Evolutionary conservation across 2,113 vertebrate species (phyloP), one percentile per base, ranked within the genome.

Genomic region (Coregonus clupeaformis): DNA sequence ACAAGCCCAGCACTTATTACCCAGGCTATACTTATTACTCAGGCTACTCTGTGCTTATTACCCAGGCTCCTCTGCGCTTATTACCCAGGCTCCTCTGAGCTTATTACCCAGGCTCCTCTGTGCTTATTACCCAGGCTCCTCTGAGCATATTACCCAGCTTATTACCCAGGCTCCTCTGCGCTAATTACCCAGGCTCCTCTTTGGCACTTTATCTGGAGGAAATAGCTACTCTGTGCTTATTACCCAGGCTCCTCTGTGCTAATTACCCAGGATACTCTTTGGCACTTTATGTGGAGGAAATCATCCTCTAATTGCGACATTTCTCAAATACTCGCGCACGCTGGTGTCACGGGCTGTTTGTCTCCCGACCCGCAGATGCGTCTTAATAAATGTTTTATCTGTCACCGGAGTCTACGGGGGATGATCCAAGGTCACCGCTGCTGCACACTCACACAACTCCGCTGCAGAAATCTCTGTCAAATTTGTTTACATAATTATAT

Each of bases 311-410:
- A 93, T 91, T 91, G 89, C 77, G 73, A 88, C 82, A 82, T 91
- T 90, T 88, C 80, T 81, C 80, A 86, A 85, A 90, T 80, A 87
- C 70, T 55, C 71, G 65, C 64, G 36, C 68, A 78, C 76, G 78
- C 70, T 30, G 72, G 79, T 89, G 89, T 88, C 81, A 85, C 72
- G 3, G 77, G 73, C 72, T 68, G 88, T 87, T 90, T 87, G 82
- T 84, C 74, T 84, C 71, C 81, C 79, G 74, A 86, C 77, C 77
- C 66, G 27, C 74, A 84, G 78, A 88, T 60, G 74, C 71, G 77
- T 74, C 70, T 86, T 89, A 92, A 91, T 91, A 92, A 86, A 90
- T 83, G 89, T 87, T 91, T 85, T 88, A 87, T 91, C 80, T 84
- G 86, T 88, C 86, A 90, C 81, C 73, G 62, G 77, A 76, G 82